A percentile compares a stretch with the other conserved stretches of the same genome.
Evolutionary conservation across 1,140 invertebrate species (phyloP).

Genomic region (Danaus plexippus): DNA sequence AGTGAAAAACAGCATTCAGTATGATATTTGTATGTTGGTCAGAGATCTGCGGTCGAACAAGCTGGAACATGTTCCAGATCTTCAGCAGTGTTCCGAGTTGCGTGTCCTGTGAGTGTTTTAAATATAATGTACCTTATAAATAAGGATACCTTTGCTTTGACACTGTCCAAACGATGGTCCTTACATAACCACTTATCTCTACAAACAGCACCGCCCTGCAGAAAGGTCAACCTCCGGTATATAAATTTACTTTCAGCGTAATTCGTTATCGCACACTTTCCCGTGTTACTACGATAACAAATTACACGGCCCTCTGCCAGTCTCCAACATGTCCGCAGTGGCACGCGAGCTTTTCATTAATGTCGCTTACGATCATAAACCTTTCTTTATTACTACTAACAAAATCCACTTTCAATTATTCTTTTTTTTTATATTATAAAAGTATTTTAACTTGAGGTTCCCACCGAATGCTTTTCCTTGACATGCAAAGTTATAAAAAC

Average conservation of each 20-base stretch:
- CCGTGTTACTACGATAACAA: slow-evolving; percentile 6
- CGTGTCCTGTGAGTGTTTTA: slow-evolving; percentile 88
- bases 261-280: background rate
- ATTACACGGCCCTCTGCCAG: slow-evolving; percentile 2
- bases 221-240: background rate
- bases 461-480: no score
- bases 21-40: slow-evolving; percentile 17
- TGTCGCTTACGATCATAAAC: no score
- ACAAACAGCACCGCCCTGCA: no score
- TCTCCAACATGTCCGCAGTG: slow-evolving; percentile 1
- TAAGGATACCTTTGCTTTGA: background rate
- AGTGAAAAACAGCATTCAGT: no score
- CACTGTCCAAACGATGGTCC: no score
- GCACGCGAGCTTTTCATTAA: slow-evolving; percentile 6
- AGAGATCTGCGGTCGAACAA: slow-evolving; percentile 90
- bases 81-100: slow-evolving; percentile 82
- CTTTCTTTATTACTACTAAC: no score
- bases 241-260: background rate
- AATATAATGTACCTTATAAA: background rate
- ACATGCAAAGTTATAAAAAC: no score
- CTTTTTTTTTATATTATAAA: no score
- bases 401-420: no score
- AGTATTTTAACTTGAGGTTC: no score
- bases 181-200: no score
- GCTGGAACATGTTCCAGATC: slow-evolving; percentile 79